Conservation (phyloP, 2,888 invertebrate genomes). For the Tuberolachnus salignus region DNA sequence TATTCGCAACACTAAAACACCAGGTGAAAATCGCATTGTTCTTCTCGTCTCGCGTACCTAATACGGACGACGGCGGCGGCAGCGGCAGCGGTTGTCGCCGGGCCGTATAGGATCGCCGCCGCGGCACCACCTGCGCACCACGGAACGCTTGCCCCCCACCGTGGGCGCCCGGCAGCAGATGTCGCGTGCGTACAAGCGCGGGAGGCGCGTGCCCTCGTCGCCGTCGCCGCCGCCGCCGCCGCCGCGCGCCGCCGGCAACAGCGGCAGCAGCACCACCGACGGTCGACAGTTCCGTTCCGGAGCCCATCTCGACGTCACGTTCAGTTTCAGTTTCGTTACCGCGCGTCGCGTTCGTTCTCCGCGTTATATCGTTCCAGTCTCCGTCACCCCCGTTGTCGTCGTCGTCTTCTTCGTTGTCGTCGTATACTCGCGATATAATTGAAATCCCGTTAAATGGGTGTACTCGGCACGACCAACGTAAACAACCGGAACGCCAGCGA, state of each 20-base stretch:
- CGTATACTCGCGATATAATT: no score
- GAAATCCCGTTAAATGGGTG: conserved; percentile 54
- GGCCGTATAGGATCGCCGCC: background rate
- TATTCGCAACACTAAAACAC: background rate
- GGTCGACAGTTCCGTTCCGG: conserved; percentile 44
- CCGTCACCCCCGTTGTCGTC: background rate
- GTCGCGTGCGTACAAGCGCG: conserved; percentile 29
- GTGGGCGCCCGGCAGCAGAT: conserved; percentile 32
- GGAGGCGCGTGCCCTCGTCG: conserved; percentile 47
- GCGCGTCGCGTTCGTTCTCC: background rate
- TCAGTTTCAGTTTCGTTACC: background rate
- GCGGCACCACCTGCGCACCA: conserved; percentile 31
- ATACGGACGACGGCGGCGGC: no score
- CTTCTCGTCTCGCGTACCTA: background rate
- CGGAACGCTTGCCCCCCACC: conserved; percentile 8
- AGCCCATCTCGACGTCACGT: conserved; percentile 50
- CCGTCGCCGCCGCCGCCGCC: conserved; percentile 13
- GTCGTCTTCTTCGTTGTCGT: background rate
- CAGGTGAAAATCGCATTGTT: conserved; percentile 26
- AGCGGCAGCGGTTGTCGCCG: background rate
- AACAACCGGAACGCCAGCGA: conserved; percentile 17
- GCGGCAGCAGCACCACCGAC: background rate
- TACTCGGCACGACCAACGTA: conserved; percentile 30
- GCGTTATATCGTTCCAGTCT: background rate
- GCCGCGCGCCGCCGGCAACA: background rate